Conservation (phyloP, 2,888 invertebrate genomes). For the Hyppa rectilinea region DNA sequence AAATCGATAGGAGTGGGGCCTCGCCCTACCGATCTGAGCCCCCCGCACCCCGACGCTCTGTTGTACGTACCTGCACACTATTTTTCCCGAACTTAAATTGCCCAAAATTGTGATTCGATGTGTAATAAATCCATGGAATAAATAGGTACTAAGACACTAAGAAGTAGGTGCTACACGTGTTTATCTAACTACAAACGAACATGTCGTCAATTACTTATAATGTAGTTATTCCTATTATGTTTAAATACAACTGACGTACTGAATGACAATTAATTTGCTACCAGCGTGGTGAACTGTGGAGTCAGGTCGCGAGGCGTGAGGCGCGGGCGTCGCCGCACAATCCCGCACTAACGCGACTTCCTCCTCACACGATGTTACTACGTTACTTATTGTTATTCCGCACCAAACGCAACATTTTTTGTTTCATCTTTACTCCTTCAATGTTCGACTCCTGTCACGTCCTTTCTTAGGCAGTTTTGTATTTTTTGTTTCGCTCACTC, state of each 20-base stretch:
- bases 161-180: neutral
- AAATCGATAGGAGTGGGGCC: constrained; percentile 21
- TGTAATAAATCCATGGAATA: constrained; percentile 3
- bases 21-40: neutral
- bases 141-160: too few species aligned
- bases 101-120: neutral
- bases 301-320: neutral
- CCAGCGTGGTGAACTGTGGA: constrained; percentile 16
- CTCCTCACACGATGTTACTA: constrained; percentile 46
- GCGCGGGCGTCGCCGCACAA: constrained; percentile 28
- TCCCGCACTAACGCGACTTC: constrained; percentile 56
- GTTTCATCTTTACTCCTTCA: constrained; percentile 72
- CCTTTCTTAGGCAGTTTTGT: constrained; percentile 52
- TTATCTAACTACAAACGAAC: neutral
- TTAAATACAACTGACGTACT: neutral
- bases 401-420: constrained; percentile 72
- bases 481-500: constrained; percentile 68
- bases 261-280: constrained; percentile 11
- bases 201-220: neutral
- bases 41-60: too few species aligned
- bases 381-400: constrained; percentile 75
- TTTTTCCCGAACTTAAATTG: neutral
- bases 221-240: neutral
- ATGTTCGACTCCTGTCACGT: constrained; percentile 68
- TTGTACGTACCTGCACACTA: neutral